phyloP scores from a whole-genome alignment of 2,888 invertebrate genomes.

The Entomobrya multifasciata region DNA sequence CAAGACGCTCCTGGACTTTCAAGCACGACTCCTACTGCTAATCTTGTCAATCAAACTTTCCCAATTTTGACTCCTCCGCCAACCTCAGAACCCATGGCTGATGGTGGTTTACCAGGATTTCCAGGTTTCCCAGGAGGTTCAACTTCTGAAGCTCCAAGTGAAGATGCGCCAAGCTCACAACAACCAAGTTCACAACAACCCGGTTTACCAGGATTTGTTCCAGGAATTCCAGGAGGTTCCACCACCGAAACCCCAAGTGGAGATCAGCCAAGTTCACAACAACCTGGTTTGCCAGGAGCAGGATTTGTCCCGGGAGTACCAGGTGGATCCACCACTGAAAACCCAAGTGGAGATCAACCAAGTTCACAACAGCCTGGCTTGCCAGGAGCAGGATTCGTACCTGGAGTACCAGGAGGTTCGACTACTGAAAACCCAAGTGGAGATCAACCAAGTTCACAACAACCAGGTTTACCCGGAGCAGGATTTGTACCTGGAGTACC shows the following conservation, averaged over 20 bases:
- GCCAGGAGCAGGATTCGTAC: conserved; percentile 23
- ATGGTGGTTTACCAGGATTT: conserved; percentile 34
- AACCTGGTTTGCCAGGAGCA: conserved; percentile 58
- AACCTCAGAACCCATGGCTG: conserved; percentile 51
- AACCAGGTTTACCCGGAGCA: conserved; percentile 60
- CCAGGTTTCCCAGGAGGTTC: conserved; percentile 23
- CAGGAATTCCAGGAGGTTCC: not conserved
- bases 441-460: conserved; percentile 36
- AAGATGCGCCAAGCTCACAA: conserved; percentile 16
- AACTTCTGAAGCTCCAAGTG: conserved; percentile 37
- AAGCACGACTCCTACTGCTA: conserved; percentile 44
- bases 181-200: conserved; percentile 42
- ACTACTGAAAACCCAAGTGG: not conserved
- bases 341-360: conserved; percentile 32
- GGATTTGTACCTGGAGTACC: not conserved
- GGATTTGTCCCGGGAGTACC: conserved; percentile 38
- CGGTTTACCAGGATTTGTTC: conserved; percentile 23
- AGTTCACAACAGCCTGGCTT: conserved; percentile 42
- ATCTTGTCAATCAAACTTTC: conserved; percentile 45
- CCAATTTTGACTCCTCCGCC: conserved; percentile 50
- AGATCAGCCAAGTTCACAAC: conserved; percentile 35
- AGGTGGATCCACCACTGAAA: conserved; percentile 24
- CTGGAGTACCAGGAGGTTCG: not conserved
- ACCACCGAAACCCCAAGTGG: not conserved
- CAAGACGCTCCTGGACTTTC: conserved; percentile 39